These are phyloP conservation scores for Euzophera pinguis DNA, from an alignment of 2,888 invertebrate species.

Conservation along the genomic window DNA sequence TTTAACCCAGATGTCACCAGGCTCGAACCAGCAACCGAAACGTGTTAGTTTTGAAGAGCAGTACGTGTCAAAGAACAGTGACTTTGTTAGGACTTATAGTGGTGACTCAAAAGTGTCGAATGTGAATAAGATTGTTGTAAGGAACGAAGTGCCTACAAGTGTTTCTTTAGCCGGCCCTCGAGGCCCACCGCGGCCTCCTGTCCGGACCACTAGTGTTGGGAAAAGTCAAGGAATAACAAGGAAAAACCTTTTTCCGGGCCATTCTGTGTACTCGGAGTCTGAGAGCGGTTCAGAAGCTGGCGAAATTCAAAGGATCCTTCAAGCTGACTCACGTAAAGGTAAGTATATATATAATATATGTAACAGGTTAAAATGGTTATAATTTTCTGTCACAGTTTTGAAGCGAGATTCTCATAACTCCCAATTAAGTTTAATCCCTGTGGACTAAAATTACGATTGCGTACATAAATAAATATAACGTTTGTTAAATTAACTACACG, in stretches of 20 bases:
- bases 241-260: slow-evolving; percentile 34
- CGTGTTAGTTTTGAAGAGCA: slow-evolving; percentile 56
- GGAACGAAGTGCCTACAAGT: slow-evolving; percentile 23
- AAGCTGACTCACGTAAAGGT: slow-evolving; percentile 46
- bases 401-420: too few species aligned
- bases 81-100: slow-evolving; percentile 23
- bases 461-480: too few species aligned
- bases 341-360: slow-evolving; percentile 22
- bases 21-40: slow-evolving; percentile 38
- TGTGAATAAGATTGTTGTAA: slow-evolving; percentile 26
- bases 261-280: slow-evolving; percentile 76
- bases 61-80: slow-evolving; percentile 23
- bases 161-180: slow-evolving; percentile 18
- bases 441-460: too few species aligned
- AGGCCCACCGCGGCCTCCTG: slow-evolving; percentile 54
- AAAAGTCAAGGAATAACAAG: slow-evolving; percentile 36
- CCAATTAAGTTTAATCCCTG: too few species aligned
- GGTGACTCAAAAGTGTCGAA: slow-evolving; percentile 27
- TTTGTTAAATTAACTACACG: too few species aligned
- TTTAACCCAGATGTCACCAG: slow-evolving; percentile 30
- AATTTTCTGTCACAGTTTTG: too few species aligned
- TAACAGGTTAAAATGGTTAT: too few species aligned
- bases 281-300: slow-evolving; percentile 87
- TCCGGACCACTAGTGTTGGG: slow-evolving; percentile 57
- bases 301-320: slow-evolving; percentile 83